These are phyloP conservation scores for Xylota segnis DNA, from an alignment of 2,888 invertebrate genomes.

Conservation along the genomic window DNA sequence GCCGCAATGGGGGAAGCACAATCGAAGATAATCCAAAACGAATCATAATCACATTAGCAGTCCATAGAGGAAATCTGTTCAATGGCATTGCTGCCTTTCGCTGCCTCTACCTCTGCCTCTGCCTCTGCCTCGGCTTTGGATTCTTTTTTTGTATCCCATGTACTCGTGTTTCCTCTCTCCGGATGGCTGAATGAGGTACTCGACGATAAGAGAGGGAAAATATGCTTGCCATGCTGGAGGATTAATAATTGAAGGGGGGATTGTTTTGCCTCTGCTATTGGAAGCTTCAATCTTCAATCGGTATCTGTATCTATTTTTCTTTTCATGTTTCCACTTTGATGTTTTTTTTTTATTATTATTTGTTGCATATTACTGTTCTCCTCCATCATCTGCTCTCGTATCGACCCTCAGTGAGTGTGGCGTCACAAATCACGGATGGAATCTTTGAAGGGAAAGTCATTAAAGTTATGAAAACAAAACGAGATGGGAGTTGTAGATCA, in stretches of 20 bases:
- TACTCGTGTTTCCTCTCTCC: neutral
- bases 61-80: conserved; percentile 54
- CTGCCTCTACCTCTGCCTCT: neutral
- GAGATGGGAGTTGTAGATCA: conserved; percentile 15
- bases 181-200: conserved; percentile 25
- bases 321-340: conserved; percentile 48
- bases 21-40: conserved; percentile 70
- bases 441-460: neutral
- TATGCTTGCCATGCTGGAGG: conserved; percentile 17
- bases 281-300: conserved; percentile 34
- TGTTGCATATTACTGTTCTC: neutral
- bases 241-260: conserved; percentile 53
- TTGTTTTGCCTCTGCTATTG: conserved; percentile 47
- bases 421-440: conserved; percentile 1
- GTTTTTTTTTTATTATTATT: conserved; percentile 8
- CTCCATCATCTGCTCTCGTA: neutral
- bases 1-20: too few species aligned
- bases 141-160: conserved; percentile 18
- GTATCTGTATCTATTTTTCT: conserved; percentile 20
- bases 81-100: conserved; percentile 29
- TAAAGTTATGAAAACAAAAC: conserved; percentile 14
- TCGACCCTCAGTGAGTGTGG: neutral
- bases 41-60: conserved; percentile 75
- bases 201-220: neutral
- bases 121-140: neutral